phyloP scores from a whole-genome alignment of 1,140 invertebrate species.

The Bemisia tabaci region DNA sequence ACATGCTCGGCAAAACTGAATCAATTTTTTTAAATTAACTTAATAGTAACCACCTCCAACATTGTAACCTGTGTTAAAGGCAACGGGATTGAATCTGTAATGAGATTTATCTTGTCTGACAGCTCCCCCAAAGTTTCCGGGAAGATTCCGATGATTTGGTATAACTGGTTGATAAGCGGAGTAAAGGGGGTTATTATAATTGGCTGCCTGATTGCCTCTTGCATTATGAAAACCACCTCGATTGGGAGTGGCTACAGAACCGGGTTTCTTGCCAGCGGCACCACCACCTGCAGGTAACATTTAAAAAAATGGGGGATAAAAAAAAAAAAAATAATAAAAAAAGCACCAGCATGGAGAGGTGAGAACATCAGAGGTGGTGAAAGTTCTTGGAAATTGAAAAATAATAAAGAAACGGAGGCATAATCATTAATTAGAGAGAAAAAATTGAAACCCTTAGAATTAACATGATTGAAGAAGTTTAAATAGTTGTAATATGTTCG shows the following conservation, averaged over 20 bases:
- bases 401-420: too few species aligned
- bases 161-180: neutral
- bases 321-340: neutral
- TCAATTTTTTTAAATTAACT: neutral
- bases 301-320: neutral
- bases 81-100: constrained; percentile 15
- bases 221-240: neutral
- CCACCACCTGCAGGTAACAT: neutral
- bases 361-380: too few species aligned
- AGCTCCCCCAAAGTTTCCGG: constrained; percentile 12
- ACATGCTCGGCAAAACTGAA: neutral
- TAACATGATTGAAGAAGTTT: too few species aligned
- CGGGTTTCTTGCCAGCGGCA: neutral
- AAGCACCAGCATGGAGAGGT: neutral
- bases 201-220: neutral
- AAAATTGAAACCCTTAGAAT: too few species aligned
- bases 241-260: neutral
- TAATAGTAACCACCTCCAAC: constrained; percentile 19
- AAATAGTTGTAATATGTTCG: too few species aligned
- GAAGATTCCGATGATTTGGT: neutral
- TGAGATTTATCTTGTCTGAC: constrained; percentile 15
- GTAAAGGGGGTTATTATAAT: neutral
- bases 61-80: constrained; percentile 10
- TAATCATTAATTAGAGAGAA: too few species aligned
- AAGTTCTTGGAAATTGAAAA: too few species aligned